Base-by-base conservation (phyloP, 2,113 vertebrate species). In the Limanda limanda region DNA sequence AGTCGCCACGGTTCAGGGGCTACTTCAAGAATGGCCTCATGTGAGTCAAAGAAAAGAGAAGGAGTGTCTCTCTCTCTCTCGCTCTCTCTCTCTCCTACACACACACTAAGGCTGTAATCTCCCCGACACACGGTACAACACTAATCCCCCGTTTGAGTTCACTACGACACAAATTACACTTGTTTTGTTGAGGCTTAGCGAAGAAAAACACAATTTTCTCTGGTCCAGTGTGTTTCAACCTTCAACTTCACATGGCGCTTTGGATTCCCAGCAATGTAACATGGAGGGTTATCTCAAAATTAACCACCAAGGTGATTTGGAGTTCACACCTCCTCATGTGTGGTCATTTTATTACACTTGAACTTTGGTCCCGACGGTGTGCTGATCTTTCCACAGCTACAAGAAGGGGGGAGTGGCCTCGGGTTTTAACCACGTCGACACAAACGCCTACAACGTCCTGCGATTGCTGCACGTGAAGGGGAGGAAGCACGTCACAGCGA, bases 331-430 rank as follows among this genome's bases (percentile, higher is more conserved):
- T 2, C 45, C 5, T 71, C 10, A 61, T 4, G 35, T 18, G 17
- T 3, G n/a, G n/a, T 23, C 18, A 5, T 62, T 89, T 91, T 85
- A 87, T 79, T 64, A 21, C 79, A 59, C 15, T 71, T 89, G 90
- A 73, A 82, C 90, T 91, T 90, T 88, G 84, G 24, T 73, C 18
- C 64, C 37, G 42, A 37, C 54, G 3, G 18, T 23, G 0, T n/a
- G 31, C 65, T 62, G 17, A 25, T 78, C 64, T 83, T 68, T 83
- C 61, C 67, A 66, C 93, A 98, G 97, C 85, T 97, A 97, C 90
- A 98, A 98, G 92, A 97, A 96, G 81, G 97, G 97, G 4, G 97
- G 97, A 5, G 91, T 95, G 67, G 95, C 94, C 20, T 98, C 97
- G 0, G 96, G 96, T 21, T 97, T 98, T 81, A 91, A 94, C 62